Evolutionary conservation across 1,140 invertebrate genomes (phyloP), one percentile per base, ranked within the genome.

Genomic region (Belonocnema kinseyi): DNA sequence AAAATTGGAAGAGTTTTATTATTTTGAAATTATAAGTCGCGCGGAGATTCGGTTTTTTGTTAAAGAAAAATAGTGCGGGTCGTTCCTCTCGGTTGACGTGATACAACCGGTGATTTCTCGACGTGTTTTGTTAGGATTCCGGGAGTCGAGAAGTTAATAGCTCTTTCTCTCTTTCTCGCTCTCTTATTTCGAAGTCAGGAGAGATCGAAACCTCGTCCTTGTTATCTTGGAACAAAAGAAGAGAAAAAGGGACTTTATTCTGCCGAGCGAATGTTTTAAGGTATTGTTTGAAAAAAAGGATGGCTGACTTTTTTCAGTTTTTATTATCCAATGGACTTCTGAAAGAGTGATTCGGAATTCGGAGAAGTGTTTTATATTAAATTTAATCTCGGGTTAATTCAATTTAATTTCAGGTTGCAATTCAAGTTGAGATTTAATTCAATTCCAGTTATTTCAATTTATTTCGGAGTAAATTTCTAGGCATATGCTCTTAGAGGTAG

Each of bases 11-110:
- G n/a, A 51, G 50, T 72, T 72, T 50, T 14, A 11, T 19, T 10
- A 21, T n/a, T 50, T 50, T 33, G 12, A 21, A 73, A 16, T 53
- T 21, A 52, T 51, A 33, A 73, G 33, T 16, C 5, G 4, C 51
- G 46, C 51, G n/a, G 40, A 19, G 61, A 21, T 33, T 70, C 14
- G 11, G 8, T 56, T 17, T 74, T 50, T 26, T 51, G 50, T 51
- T 33, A 16, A 50, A 54, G 16, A 16, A 61, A 76, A 74, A 78
- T 56, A 70, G 40, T 40, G 54, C 46, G 50, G 61, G 61, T 66
- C 61, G 61, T 66, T 66, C 61, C 26, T 66, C 61, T 66, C 61
- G 40, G 61, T 66, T 66, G 61, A 66, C 61, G 61, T 66, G 61
- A 66, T 66, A 66, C 61, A 66, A 66, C 61, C 61, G 61, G 58